phyloP scores from a whole-genome alignment of 2,888 invertebrate species.

The Epistrophe grossulariae region DNA sequence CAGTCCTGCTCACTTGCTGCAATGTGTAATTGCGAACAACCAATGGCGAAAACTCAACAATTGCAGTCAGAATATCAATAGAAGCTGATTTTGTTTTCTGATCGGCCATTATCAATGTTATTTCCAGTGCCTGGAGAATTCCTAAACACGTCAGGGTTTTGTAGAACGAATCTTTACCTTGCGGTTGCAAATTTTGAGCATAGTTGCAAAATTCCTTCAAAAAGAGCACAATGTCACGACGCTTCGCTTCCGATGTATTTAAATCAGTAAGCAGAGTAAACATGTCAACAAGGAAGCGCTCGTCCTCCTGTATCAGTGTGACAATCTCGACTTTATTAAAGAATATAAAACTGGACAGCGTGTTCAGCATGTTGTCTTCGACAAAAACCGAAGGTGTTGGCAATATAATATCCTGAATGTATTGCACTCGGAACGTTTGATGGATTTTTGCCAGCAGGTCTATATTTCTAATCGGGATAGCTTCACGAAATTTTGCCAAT shows the following conservation, averaged over 20 bases:
- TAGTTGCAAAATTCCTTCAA: conserved; percentile 99
- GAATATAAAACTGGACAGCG: conserved; percentile 99
- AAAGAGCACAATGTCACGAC: conserved; percentile 97
- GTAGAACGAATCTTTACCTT: conserved; percentile 98
- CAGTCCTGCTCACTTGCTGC: conserved; percentile 93
- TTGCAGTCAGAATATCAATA: conserved; percentile 98
- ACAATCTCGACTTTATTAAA: conserved; percentile 99
- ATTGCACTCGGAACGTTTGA: conserved; percentile 99
- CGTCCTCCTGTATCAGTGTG: conserved; percentile 98
- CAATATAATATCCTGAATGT: conserved; percentile 99
- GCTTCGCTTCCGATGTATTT: conserved; percentile 91
- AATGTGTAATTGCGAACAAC: conserved; percentile 98
- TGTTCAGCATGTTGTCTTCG: conserved; percentile 99
- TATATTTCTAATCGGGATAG: conserved; percentile 96
- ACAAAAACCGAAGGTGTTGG: conserved; percentile 99
- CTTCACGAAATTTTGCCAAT: conserved; percentile 95
- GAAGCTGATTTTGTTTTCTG: conserved; percentile 97
- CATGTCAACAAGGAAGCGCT: conserved; percentile 96
- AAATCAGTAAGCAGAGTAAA: conserved; percentile 97
- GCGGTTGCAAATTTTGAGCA: conserved; percentile 98
- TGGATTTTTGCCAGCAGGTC: conserved; percentile 99
- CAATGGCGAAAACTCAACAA: conserved; percentile 99
- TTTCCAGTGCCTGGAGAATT: conserved; percentile 94
- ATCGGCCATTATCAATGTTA: conserved; percentile 96
- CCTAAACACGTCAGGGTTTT: conserved; percentile 96